Base-by-base conservation (phyloP, 2,888 invertebrate species). In the Ophion slaviceki region DNA sequence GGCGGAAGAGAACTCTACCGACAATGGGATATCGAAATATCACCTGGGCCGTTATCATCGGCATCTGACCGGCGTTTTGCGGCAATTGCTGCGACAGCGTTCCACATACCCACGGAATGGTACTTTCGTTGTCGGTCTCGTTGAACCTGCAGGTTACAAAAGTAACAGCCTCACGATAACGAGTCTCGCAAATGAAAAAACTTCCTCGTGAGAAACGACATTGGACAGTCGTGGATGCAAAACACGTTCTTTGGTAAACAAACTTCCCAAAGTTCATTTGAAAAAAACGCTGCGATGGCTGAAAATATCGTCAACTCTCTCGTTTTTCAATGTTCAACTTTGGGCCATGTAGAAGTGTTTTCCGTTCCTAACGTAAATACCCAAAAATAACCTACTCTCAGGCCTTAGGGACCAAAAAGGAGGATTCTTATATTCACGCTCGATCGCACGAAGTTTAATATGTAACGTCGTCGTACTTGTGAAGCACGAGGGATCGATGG, bases 21-120 rank as follows among this genome's bases (percentile, higher is more conserved):
- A 98, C 98, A 28, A 98, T 95, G 0, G 99, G 99, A 94, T 98
- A 99, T 5, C 97, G 96, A 93, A 97, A 97, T 57, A 97, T 95
- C 0, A 97, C 98, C 93, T 97, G 96, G 0, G 98, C 98, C 0
- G 97, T 97, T 62, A 96, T 95, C 94, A 98, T 96, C 87, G 95
- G 95, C 89, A 96, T 96, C 93, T 97, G 97, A 91, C 96, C 96
- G 76, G 95, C 94, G 14, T 96, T 96, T 88, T 96, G 95, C 6
- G 94, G 91, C 87, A 96, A 95, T 92, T 97, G 96, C 70, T 96
- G 91, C 82, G 94, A 89, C 89, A 98, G 94, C 0, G 96, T 95
- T 2, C 96, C 96, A 90, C 97, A 98, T 36, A 95, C 94, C 95
- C 96, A 95, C 0, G 96, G 95, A 78, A 94, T 91, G 8, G 94